Percentiles rank a stretch among this genome's conserved stretches.
phyloP scores from a whole-genome alignment of 2,888 invertebrate genomes.

The Spodoptera littoralis region DNA sequence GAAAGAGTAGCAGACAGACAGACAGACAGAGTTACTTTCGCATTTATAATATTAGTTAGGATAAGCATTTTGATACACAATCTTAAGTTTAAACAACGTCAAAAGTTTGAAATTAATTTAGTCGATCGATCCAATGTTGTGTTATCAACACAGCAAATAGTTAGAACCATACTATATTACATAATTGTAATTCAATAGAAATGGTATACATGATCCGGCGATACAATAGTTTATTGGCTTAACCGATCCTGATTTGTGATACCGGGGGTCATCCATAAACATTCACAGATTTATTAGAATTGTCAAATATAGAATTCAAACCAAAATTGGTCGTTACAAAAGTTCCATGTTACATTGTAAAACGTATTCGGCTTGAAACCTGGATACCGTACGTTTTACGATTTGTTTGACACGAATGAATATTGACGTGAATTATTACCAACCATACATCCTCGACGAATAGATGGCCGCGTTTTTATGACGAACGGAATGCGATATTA shows the following conservation, averaged over 20 bases:
- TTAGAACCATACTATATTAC: no score
- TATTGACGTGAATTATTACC: constrained; percentile 77
- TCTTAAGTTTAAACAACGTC: no score
- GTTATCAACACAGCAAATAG: no score
- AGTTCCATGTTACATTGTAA: constrained; percentile 38
- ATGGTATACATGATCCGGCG: not conserved
- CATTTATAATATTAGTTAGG: no score
- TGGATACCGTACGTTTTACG: constrained; percentile 69
- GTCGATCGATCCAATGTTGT: no score
- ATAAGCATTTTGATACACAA: no score
- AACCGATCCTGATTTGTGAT: constrained; percentile 13
- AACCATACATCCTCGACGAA: constrained; percentile 68
- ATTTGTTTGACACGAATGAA: constrained; percentile 79
- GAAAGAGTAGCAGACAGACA: no score
- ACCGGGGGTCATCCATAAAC: constrained; percentile 1
- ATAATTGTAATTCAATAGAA: not conserved
- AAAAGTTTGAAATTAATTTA: no score
- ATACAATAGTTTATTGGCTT: not conserved
- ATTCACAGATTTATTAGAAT: constrained; percentile 24
- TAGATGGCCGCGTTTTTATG: constrained; percentile 76
- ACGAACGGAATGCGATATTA: constrained; percentile 72
- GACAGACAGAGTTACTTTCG: no score
- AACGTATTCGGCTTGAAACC: constrained; percentile 39
- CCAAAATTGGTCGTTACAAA: constrained; percentile 29
- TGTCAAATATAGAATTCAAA: constrained; percentile 41